phyloP scores from a whole-genome alignment of 1,140 invertebrate genomes.

The Lutraria rhynchaena region DNA sequence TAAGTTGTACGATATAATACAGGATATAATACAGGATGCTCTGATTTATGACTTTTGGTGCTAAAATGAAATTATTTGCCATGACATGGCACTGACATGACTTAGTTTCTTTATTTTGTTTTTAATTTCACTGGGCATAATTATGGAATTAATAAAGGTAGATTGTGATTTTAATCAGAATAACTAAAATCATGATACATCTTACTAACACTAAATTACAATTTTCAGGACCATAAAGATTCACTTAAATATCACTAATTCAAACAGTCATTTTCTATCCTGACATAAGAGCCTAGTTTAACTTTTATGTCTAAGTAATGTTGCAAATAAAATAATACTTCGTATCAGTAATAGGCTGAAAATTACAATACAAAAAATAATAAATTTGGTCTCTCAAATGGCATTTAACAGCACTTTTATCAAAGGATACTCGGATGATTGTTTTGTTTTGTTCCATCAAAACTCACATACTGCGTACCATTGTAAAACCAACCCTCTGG shows the following conservation, averaged over 20 bases:
- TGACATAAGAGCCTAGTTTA: neutral
- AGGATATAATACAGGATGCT: neutral
- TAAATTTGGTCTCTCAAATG: neutral
- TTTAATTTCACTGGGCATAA: no score
- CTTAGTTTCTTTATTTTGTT: no score
- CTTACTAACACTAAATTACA: no score
- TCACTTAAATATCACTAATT: no score
- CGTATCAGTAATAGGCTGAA: neutral
- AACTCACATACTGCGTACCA: constrained; percentile 74
- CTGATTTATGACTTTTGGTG: no score
- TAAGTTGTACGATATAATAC: neutral
- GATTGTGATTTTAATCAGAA: no score
- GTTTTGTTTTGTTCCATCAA: constrained; percentile 68
- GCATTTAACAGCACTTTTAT: neutral
- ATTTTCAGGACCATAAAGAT: no score
- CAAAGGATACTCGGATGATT: constrained; percentile 74
- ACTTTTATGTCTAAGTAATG: neutral
- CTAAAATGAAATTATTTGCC: no score
- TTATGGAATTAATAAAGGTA: no score
- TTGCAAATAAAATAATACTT: neutral
- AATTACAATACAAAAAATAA: neutral
- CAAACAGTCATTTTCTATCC: neutral
- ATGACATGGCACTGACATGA: no score
- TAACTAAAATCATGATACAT: no score
- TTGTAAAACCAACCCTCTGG: constrained; percentile 79